phyloP scores from a whole-genome alignment of 2,888 invertebrate genomes.

The Napeogenes sylphis region DNA sequence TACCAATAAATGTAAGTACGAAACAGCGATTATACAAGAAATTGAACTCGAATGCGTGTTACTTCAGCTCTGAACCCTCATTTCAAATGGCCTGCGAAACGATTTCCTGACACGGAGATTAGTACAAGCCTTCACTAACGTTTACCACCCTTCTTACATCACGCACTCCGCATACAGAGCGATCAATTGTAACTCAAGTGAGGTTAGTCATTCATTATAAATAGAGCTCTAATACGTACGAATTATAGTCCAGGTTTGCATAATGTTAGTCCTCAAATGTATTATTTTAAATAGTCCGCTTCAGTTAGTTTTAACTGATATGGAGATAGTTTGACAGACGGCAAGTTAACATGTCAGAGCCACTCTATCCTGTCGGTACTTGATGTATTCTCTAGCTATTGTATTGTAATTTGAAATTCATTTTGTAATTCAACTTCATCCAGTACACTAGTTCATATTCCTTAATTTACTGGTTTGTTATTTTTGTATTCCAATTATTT shows the following conservation, averaged over 20 bases:
- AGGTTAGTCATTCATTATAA: slow-evolving; percentile 35
- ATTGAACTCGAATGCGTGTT: slow-evolving; percentile 71
- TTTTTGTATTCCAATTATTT: too few relatives aligned
- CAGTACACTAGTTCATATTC: slow-evolving; percentile 15
- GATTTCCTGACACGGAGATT: slow-evolving; percentile 78
- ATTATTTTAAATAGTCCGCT: slow-evolving; percentile 13
- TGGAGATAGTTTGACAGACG: slow-evolving; percentile 73
- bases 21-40: slow-evolving; percentile 68
- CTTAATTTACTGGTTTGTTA: neutral
- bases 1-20: slow-evolving; percentile 52
- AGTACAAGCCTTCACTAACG: slow-evolving; percentile 76
- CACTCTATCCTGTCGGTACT: slow-evolving; percentile 58
- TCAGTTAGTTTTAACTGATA: slow-evolving; percentile 46
- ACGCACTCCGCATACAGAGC: slow-evolving; percentile 64
- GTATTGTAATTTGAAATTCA: slow-evolving; percentile 43
- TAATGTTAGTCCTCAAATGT: slow-evolving; percentile 16
- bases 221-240: slow-evolving; percentile 26
- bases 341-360: slow-evolving; percentile 75
- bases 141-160: slow-evolving; percentile 75
- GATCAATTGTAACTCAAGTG: slow-evolving; percentile 56
- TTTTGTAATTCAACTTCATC: slow-evolving; percentile 37
- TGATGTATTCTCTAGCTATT: slow-evolving; percentile 58
- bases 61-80: slow-evolving; percentile 62
- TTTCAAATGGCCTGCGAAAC: slow-evolving; percentile 77
- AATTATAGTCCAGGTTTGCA: slow-evolving; percentile 49